Conservation (phyloP, 2,888 invertebrate species). For the Julus scanicus region DNA sequence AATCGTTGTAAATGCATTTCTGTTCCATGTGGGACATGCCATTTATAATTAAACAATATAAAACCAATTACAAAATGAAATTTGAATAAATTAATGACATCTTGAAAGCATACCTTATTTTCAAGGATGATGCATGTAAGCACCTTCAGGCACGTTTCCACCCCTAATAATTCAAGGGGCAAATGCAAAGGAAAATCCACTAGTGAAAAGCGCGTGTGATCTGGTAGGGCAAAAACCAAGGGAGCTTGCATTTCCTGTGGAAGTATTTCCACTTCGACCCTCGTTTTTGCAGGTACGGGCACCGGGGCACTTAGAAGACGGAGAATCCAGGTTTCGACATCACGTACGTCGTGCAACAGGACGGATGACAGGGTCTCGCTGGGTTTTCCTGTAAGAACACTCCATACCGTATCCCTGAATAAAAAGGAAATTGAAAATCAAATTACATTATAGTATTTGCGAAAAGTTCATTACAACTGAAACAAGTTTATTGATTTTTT, state of each 20-base stretch:
- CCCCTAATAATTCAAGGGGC: constrained; percentile 95
- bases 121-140: constrained; percentile 95
- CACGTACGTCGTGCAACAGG: constrained; percentile 94
- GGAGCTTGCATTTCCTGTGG: constrained; percentile 84
- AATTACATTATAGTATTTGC: not conserved
- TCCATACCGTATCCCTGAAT: constrained; percentile 94
- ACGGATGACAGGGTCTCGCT: constrained; percentile 75
- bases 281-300: constrained; percentile 96
- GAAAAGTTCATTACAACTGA: not conserved
- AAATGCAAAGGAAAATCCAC: constrained; percentile 98
- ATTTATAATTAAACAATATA: too few species aligned
- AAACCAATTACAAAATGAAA: too few species aligned
- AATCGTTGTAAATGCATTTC: too few species aligned
- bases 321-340: constrained; percentile 99
- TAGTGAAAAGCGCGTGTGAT: constrained; percentile 95
- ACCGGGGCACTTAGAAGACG: constrained; percentile 96
- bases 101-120: constrained; percentile 78
- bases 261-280: constrained; percentile 83
- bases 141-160: constrained; percentile 97
- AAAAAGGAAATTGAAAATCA: not conserved
- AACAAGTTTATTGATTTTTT: too few species aligned
- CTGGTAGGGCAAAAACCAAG: constrained; percentile 93
- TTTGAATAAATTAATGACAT: too few species aligned
- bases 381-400: constrained; percentile 85
- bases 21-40: too few species aligned